Conservation (phyloP, 2,888 invertebrate species). For the Pandemis cinnamomeana region DNA sequence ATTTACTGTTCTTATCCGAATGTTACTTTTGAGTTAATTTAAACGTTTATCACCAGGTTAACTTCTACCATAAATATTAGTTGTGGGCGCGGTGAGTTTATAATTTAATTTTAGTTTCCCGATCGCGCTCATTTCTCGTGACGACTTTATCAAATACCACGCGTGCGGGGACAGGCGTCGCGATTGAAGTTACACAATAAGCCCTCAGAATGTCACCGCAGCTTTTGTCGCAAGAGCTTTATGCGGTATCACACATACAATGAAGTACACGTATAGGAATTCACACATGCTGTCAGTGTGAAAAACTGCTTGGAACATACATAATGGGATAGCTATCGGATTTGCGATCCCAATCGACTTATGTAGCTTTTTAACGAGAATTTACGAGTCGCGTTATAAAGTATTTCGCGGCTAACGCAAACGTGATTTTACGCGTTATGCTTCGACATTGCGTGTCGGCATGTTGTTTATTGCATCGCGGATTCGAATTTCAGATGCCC, state of each 20-base stretch:
- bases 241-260: slow-evolving; percentile 22
- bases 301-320: slow-evolving; percentile 12
- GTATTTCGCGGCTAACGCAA: background rate
- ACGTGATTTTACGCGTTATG: background rate
- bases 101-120: background rate
- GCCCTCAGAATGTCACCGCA: slow-evolving; percentile 24
- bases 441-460: background rate
- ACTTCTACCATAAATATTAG: background rate
- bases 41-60: slow-evolving; percentile 5
- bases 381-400: background rate
- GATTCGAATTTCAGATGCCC: slow-evolving; percentile 26
- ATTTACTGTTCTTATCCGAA: slow-evolving; percentile 24
- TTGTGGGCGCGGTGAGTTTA: background rate
- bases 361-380: slow-evolving; percentile 1
- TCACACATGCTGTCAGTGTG: background rate
- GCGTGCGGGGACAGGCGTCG: slow-evolving; percentile 17
- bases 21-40: slow-evolving; percentile 19
- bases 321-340: slow-evolving; percentile 20
- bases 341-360: slow-evolving; percentile 4
- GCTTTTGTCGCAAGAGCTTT: slow-evolving; percentile 26
- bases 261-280: slow-evolving; percentile 18
- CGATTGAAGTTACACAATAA: slow-evolving; percentile 39
- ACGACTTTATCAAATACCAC: slow-evolving; percentile 22
- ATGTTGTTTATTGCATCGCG: background rate
- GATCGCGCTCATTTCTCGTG: slow-evolving; percentile 17